Base-by-base conservation (phyloP, 2,888 invertebrate genomes). In the Tupiocoris notatus region DNA sequence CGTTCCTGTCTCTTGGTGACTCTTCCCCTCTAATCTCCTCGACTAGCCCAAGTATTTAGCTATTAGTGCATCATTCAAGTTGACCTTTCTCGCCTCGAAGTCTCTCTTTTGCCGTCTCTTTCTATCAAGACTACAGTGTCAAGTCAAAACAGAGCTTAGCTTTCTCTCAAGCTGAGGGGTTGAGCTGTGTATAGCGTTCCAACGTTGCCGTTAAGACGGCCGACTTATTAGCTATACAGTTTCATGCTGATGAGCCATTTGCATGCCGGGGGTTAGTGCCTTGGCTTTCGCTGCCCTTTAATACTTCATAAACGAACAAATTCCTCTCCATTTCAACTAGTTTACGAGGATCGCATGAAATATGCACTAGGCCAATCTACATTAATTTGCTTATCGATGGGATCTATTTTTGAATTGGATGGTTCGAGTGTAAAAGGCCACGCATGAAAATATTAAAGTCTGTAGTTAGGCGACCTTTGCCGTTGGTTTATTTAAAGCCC, bases 191-290 rank as follows among this genome's bases (percentile, higher is more conserved):
- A n/a, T n/a, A n/a, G n/a, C n/a, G n/a, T n/a, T n/a, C n/a, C n/a
- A 39, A 3, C 39, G 39, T 39, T 39, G 39, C 39, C 12, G 39
- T 39, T 39, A 39, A 39, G 39, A 39, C 39, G 39, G 39, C 12
- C 39, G 6, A 12, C 39, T 39, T 39, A 39, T 39, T 39, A 39
- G 39, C 39, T 3, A 39, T 39, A 39, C 39, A 39, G 59, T 59
- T 59, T 59, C 59, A 59, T 59, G 59, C 59, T 18, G n/a, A 59
- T 59, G 59, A 59, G 59, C 17, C 59, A 18, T 59, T 59, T 59
- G 59, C 59, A 59, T 59, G 59, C n/a, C 39, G 39, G 39, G 12
- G 39, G 39, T 39, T 39, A 39, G 39, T 39, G 39, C 39, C 39
- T 7, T 12, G 39, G 39, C 39, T 39, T 39, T 39, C 39, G 12